Conservation (phyloP, 2,113 vertebrate genomes). For the Rhynchopsitta pachyrhyncha region DNA sequence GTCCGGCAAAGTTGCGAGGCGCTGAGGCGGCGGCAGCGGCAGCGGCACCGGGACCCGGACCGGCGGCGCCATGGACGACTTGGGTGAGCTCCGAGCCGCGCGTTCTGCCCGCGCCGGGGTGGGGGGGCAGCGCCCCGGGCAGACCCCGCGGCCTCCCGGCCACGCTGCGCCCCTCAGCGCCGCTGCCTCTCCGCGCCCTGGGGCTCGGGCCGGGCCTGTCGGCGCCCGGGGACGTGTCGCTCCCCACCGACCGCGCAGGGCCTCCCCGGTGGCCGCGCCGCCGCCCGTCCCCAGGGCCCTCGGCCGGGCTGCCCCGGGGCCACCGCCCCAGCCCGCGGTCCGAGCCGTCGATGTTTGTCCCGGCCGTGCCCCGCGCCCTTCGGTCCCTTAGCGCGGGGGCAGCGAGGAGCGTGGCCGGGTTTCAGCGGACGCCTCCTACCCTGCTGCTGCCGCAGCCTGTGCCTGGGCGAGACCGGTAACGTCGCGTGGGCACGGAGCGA, state of each 20-base stretch:
- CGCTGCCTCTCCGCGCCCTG: no score
- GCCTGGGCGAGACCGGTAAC: not conserved
- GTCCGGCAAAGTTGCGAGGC: no score
- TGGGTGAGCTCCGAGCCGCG: no score
- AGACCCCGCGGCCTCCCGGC: no score
- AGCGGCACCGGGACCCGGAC: no score
- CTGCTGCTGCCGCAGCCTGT: not conserved
- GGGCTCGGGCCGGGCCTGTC: not conserved
- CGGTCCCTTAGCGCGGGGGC: not conserved
- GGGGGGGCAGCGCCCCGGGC: no score
- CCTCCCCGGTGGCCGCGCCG: not conserved
- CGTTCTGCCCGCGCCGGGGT: no score
- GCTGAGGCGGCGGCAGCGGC: no score
- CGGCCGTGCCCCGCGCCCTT: not conserved
- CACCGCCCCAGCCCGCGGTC: not conserved
- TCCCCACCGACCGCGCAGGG: not conserved
- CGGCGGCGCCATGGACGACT: no score
- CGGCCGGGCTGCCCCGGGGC: not conserved
- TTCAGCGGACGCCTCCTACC: not conserved
- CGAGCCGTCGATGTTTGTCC: not conserved
- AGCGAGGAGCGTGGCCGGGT: not conserved
- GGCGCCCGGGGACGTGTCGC: not conserved
- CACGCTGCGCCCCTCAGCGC: no score
- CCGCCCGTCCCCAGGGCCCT: not conserved
- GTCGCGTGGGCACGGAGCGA: not conserved